phyloP scores from a whole-genome alignment of 2,113 vertebrate genomes.

The Hypomesus transpacificus region DNA sequence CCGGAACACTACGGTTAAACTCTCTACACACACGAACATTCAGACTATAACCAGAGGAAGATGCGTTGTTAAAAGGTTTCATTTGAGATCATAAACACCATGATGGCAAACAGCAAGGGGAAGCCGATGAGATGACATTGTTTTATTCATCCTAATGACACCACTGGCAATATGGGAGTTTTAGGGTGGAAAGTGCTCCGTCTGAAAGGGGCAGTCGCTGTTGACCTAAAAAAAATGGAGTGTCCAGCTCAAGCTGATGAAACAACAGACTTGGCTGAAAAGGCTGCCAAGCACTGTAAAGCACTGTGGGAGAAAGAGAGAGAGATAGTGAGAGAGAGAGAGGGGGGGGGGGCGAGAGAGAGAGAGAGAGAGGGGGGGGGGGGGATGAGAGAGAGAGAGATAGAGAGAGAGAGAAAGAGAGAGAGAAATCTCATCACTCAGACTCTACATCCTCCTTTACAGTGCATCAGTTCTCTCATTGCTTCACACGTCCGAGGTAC shows the following conservation, averaged over 20 bases:
- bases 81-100: slow-evolving; percentile 61
- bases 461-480: slow-evolving; percentile 21
- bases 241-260: slow-evolving; percentile 64
- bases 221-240: slow-evolving; percentile 79
- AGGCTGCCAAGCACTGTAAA: slow-evolving; percentile 71
- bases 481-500: background rate
- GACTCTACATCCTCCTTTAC: slow-evolving; percentile 23
- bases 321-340: background rate
- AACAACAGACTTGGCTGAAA: slow-evolving; percentile 60
- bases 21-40: background rate
- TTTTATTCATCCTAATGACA: slow-evolving; percentile 70
- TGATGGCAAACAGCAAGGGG: slow-evolving; percentile 55
- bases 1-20: slow-evolving; percentile 5
- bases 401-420: background rate
- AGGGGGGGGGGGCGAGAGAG: background rate
- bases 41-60: slow-evolving; percentile 23
- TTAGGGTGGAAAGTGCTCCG: slow-evolving; percentile 62
- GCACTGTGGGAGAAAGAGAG: slow-evolving; percentile 50
- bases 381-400: background rate
- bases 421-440: slow-evolving; percentile 2
- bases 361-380: background rate
- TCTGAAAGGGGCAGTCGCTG: slow-evolving; percentile 63
- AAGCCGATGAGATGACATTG: slow-evolving; percentile 22
- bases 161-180: slow-evolving; percentile 57
- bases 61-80: slow-evolving; percentile 46